Evolutionary conservation across 2,888 invertebrate genomes (phyloP).

Genomic region (Ariolimax columbianus): DNA sequence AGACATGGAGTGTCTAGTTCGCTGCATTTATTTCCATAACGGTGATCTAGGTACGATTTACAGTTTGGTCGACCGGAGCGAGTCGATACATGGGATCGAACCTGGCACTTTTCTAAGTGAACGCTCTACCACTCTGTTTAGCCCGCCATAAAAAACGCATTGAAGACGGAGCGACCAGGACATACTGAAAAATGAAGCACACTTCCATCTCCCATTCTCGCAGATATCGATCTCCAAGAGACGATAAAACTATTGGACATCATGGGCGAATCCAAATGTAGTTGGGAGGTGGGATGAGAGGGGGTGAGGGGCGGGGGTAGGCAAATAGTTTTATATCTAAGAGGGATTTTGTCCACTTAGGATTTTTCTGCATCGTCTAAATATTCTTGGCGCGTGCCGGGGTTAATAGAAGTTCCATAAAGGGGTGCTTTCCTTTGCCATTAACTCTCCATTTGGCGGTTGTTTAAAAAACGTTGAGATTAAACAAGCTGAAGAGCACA

Average conservation of each 20-base stretch:
- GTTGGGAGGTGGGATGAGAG: neutral
- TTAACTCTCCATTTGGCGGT: conserved; percentile 41
- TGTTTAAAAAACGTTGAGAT: conserved; percentile 6
- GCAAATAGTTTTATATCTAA: conserved; percentile 34
- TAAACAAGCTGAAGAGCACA: conserved; percentile 24
- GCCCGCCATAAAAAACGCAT: too few relatives aligned
- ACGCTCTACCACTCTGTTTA: too few relatives aligned
- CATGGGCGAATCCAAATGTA: neutral
- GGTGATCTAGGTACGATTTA: too few relatives aligned
- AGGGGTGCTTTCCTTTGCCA: conserved; percentile 39
- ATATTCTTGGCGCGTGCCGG: conserved; percentile 33
- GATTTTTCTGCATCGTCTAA: conserved; percentile 16
- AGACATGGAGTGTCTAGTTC: too few relatives aligned
- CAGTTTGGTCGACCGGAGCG: too few relatives aligned
- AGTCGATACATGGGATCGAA: too few relatives aligned
- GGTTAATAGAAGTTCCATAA: conserved; percentile 34
- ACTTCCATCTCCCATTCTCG: neutral
- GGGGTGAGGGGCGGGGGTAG: neutral
- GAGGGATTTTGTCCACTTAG: conserved; percentile 9
- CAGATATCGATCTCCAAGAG: neutral
- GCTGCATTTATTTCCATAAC: too few relatives aligned
- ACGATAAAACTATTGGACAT: neutral
- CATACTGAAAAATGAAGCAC: too few relatives aligned
- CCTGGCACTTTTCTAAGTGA: too few relatives aligned
- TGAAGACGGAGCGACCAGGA: too few relatives aligned